phyloP scores from a whole-genome alignment of 2,797 vertebrate species.

The Alfaro cultratus region DNA sequence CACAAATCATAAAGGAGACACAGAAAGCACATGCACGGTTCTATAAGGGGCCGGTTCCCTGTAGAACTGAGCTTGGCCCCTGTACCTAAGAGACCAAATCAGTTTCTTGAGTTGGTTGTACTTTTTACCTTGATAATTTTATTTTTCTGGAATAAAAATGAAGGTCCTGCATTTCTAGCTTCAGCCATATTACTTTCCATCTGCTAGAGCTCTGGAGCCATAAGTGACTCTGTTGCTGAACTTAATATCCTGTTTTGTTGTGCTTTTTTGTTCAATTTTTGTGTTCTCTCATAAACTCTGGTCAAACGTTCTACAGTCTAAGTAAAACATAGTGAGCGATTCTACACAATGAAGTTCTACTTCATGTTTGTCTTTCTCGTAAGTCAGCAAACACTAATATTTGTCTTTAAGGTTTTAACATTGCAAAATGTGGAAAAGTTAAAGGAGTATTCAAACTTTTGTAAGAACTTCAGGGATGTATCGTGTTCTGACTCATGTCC shows the following conservation, averaged over 20 bases:
- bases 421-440: not conserved
- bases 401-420: not conserved
- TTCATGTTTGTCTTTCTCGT: not conserved
- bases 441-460: not conserved
- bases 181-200: not conserved
- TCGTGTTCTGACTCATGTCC: conserved; percentile 26
- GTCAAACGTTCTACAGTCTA: too few relatives aligned
- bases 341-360: too few relatives aligned
- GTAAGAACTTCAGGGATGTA: not conserved
- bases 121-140: not conserved
- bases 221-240: not conserved
- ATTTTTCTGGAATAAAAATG: not conserved
- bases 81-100: not conserved
- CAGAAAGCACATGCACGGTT: not conserved
- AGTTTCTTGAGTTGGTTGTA: not conserved
- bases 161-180: not conserved
- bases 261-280: not conserved
- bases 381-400: not conserved
- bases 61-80: not conserved
- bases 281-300: not conserved
- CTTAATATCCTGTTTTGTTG: not conserved
- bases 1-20: not conserved
- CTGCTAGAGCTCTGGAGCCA: not conserved
- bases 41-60: not conserved
- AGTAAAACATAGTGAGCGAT: too few relatives aligned